Conservation (phyloP, 2,113 vertebrate species). For the Corythoichthys haematopterus region DNA sequence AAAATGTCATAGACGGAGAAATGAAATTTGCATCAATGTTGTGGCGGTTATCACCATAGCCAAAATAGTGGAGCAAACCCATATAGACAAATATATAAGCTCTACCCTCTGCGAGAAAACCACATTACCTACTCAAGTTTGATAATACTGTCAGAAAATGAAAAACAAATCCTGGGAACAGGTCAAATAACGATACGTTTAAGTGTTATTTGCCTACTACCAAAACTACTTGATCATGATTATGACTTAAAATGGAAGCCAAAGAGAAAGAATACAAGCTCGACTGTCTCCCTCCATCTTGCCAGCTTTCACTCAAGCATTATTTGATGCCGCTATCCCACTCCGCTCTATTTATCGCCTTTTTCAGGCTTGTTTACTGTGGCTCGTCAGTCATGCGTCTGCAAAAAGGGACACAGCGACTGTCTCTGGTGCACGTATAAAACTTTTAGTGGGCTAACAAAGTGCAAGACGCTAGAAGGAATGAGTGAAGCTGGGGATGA, state of each 20-base stretch:
- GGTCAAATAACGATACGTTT: not conserved
- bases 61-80: not conserved
- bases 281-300: conserved; percentile 11
- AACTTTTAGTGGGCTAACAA: conserved; percentile 72
- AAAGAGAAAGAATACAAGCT: not conserved
- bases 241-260: not conserved
- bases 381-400: conserved; percentile 56
- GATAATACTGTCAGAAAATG: too few relatives aligned
- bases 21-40: not conserved
- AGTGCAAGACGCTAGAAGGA: conserved; percentile 43
- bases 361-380: conserved; percentile 67
- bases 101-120: not conserved
- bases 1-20: not conserved
- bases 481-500: conserved; percentile 8
- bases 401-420: conserved; percentile 54
- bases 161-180: too few relatives aligned
- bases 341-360: conserved; percentile 60
- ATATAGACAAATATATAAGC: not conserved
- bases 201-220: not conserved
- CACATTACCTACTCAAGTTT: not conserved
- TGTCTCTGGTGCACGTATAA: conserved; percentile 60
- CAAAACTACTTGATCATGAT: not conserved
- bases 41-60: not conserved
- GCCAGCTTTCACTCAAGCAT: conserved; percentile 44
- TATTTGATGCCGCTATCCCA: conserved; percentile 45